Base-by-base conservation (phyloP, 2,113 vertebrate genomes). In the Chaetodon auriga region DNA sequence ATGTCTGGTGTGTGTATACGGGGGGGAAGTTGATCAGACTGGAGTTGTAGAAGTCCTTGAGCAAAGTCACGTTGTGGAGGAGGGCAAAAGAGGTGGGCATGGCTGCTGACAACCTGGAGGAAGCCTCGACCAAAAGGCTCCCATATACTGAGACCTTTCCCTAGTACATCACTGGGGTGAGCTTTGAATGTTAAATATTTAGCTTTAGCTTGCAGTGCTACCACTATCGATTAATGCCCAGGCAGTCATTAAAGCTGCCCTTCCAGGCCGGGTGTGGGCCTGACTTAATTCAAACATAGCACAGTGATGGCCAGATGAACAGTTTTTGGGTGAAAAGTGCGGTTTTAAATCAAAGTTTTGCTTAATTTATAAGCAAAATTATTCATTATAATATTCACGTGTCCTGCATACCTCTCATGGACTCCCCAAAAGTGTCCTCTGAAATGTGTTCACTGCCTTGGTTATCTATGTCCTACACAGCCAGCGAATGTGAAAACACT, bases 1-100 rank as follows among this genome's bases (percentile, higher is more conserved):
- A 70, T 55, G 78, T 85, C 60, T 86, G 85, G 48, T 23, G 83
- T 18, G 65, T 55, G 48, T 68, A 63, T 78, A 61, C 23, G 11
- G 5, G 54, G 65, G 62, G 84, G 82, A 88, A 80, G 89, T 75
- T 87, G 71, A 81, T 89, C 82, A 72, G 61, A 68, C 68, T 25
- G 57, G 55, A 89, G 84, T 92, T 89, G 75, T 10, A 64, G 35
- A 87, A 90, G 92, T 93, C 91, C 89, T 93, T 94, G 89, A 90
- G 81, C 81, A 93, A 93, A 91, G 91, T 92, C 88, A 72, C 51
- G 43, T 68, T 46, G 68, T 21, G 53, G 45, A 83, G 60, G 68
- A 84, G 78, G 81, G 69, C 74, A 80, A 49, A 66, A 76, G 73
- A 83, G 57, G 61, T 23, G 49, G 60, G n/a, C 64, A 58, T 54